Percentiles rank a stretch among this genome's conserved stretches.
Conservation (phyloP, 1,140 invertebrate species). For the Tetranychus urticae region DNA sequence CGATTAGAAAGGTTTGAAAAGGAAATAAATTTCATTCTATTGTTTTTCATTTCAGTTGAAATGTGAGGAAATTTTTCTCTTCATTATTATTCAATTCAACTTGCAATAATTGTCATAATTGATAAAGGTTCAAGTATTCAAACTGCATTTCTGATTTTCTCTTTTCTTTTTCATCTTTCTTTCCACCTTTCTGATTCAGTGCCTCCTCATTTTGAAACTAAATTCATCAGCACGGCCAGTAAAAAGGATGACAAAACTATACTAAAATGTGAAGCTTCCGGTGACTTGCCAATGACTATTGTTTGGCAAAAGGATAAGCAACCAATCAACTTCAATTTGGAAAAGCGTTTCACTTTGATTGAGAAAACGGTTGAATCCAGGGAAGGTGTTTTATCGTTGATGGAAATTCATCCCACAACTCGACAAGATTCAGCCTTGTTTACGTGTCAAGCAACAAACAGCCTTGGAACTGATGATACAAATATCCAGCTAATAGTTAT, state of each 20-base stretch:
- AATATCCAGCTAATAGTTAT: slow-evolving; percentile 23
- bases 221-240: slow-evolving; percentile 14
- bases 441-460: slow-evolving; percentile 22
- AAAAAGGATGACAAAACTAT: slow-evolving; percentile 18
- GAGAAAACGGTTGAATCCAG: not conserved
- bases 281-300: slow-evolving; percentile 21
- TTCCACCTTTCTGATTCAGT: slow-evolving; percentile 4
- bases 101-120: too few species aligned
- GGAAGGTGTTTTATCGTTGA: slow-evolving; percentile 10
- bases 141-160: not conserved
- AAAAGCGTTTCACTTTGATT: slow-evolving; percentile 3
- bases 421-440: slow-evolving; percentile 23
- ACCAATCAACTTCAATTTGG: slow-evolving; percentile 7
- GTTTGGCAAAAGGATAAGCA: slow-evolving; percentile 20
- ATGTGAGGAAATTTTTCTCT: too few species aligned
- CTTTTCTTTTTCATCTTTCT: not conserved
- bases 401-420: slow-evolving; percentile 18
- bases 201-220: slow-evolving; percentile 15
- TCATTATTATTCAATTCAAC: too few species aligned
- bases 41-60: too few species aligned
- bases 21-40: too few species aligned
- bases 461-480: slow-evolving; percentile 21
- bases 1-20: too few species aligned
- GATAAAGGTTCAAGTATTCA: not conserved
- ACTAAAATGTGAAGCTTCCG: slow-evolving; percentile 22